These are phyloP conservation scores for Sussaba pulchella DNA, from an alignment of 2,888 invertebrate genomes.

Conservation along the genomic window DNA sequence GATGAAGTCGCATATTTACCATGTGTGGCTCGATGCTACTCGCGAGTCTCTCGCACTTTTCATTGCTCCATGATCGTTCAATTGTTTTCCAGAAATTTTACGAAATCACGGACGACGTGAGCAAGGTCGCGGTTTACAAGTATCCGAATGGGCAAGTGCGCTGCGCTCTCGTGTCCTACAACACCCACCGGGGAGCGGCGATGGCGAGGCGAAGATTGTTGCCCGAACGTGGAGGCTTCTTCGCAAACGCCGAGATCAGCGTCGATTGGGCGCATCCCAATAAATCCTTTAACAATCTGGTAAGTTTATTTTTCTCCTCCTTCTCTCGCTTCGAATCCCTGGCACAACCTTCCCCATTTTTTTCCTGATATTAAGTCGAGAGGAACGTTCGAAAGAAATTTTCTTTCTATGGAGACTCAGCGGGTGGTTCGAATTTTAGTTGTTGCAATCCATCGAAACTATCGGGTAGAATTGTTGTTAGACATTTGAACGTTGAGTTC, in stretches of 20 bases:
- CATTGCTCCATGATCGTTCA: constrained; percentile 31
- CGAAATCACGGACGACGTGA: constrained; percentile 76
- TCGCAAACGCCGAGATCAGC: constrained; percentile 74
- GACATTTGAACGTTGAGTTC: too few species aligned
- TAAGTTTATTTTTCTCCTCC: constrained; percentile 69
- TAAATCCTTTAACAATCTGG: constrained; percentile 75
- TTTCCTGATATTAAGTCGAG: too few species aligned
- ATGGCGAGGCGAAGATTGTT: constrained; percentile 86
- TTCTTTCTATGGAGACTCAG: too few species aligned
- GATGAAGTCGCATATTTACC: too few species aligned
- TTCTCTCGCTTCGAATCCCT: background rate
- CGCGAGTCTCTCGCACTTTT: too few species aligned
- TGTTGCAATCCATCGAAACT: too few species aligned
- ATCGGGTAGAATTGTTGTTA: too few species aligned
- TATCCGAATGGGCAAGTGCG: constrained; percentile 79
- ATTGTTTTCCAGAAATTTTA: constrained; percentile 75
- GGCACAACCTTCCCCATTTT: background rate
- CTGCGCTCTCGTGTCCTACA: constrained; percentile 91
- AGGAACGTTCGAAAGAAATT: too few species aligned
- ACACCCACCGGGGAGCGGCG: constrained; percentile 88
- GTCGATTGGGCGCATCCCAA: constrained; percentile 81
- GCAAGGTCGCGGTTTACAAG: constrained; percentile 76
- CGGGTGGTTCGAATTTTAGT: too few species aligned
- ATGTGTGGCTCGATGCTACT: too few species aligned
- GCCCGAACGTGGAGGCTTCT: constrained; percentile 80